Evolutionary conservation across 2,113 vertebrate species (phyloP), one percentile per base, ranked within the genome.

Genomic region (Bagarius yarrelli): DNA sequence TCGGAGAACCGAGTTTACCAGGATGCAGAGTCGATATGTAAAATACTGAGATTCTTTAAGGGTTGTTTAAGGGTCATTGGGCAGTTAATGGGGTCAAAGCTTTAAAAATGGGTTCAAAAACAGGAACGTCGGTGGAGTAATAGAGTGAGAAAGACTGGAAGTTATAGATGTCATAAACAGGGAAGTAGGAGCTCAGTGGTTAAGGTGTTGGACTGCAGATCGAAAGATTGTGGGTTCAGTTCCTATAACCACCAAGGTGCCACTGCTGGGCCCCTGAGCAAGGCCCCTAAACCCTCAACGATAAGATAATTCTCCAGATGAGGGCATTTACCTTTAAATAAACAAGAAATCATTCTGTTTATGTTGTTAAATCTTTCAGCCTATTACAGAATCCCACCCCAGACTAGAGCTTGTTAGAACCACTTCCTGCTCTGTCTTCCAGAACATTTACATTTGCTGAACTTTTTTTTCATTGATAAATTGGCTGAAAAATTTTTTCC

Each of bases 1-100:
- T 50, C 50, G 73, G 78, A 85, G 52, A 82, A 70, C 30, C 11
- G 50, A 63, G 78, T 53, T n/a, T 27, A 40, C 71, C 79, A 32
- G 57, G 64, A 63, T 63, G 19, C 73, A 30, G 55, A 78, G 73
- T 80, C 50, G 76, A 36, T 59, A 79, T 67, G 69, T 52, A 64
- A 71, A 52, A 52, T 40, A 72, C 18, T 21, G 70, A 72, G 69
- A 14, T 52, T 71, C 23, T 27, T 70, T 18, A 70, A 70, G 8
- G 44, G 44, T 50, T 71, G 21, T 32, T 55, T 21, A 14, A 23
- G 70, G 50, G 32, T 23, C 27, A 23, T 73, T 34, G 9, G 18
- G 55, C 6, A 34, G 32, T 72, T 53, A 53, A 53, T 32, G 16
- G 15, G 27, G 27, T 21, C 50, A 1, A 2, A 12, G 27, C 25